Evolutionary conservation across 2,113 vertebrate species (phyloP).

Genomic region (Geothlypis trichas): DNA sequence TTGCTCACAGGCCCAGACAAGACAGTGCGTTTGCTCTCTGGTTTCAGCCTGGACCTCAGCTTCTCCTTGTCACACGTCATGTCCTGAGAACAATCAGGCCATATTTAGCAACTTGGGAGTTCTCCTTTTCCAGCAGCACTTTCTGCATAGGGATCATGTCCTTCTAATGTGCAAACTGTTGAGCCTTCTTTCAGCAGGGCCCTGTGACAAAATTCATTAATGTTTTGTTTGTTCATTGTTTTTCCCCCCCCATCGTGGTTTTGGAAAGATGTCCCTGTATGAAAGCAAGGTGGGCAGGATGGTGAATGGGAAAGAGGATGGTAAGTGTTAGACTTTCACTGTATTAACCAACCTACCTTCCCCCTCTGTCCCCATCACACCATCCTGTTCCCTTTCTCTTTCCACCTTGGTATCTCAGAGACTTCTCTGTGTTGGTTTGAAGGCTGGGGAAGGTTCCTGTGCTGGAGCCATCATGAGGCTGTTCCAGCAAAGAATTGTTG

Average conservation of each 20-base stretch:
- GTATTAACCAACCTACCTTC: neutral
- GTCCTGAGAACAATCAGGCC: constrained; percentile 57
- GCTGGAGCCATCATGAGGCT: neutral
- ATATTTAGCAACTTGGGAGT: constrained; percentile 53
- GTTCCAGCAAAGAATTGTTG: neutral
- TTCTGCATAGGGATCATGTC: constrained; percentile 53
- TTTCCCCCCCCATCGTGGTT: neutral
- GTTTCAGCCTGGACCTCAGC: constrained; percentile 71
- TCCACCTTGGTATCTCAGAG: neutral
- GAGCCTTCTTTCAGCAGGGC: constrained; percentile 56
- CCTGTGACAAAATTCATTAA: constrained; percentile 60
- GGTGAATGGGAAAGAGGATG: neutral
- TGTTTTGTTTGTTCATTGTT: neutral
- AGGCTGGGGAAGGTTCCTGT: neutral
- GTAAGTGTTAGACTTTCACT: neutral
- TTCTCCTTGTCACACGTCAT: constrained; percentile 43
- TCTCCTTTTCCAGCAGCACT: constrained; percentile 69
- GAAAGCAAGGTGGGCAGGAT: neutral
- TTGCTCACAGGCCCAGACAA: constrained; percentile 26
- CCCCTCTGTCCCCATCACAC: neutral
- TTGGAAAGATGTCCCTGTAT: neutral
- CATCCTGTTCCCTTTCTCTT: neutral
- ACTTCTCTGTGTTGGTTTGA: neutral
- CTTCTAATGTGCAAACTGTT: constrained; percentile 36
- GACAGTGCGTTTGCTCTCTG: constrained; percentile 50